Percentiles rank a stretch among this genome's conserved stretches.
Evolutionary conservation across 2,797 vertebrate species (phyloP).

Genomic region (Sarcophilus harrisii): DNA sequence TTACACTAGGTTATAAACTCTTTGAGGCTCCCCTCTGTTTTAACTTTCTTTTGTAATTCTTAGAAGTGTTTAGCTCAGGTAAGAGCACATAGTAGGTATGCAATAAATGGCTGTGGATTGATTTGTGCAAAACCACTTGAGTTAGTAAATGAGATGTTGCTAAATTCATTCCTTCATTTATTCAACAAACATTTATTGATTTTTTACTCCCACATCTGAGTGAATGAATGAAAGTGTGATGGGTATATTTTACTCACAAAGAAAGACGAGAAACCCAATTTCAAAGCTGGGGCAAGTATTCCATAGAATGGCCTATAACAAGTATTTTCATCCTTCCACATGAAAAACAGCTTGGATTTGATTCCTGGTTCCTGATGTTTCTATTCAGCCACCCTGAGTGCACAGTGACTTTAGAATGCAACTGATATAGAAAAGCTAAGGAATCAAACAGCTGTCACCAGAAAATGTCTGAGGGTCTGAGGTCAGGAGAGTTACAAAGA

Average conservation of each 20-base stretch:
- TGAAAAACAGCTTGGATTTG: constrained; percentile 12
- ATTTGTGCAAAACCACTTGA: not conserved
- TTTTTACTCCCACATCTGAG: not conserved
- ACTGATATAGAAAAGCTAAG: not conserved
- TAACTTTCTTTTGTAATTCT: not conserved
- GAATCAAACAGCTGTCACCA: constrained; percentile 73
- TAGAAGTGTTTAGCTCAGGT: not conserved
- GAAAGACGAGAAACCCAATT: not conserved
- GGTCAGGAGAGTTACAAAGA: constrained; percentile 63
- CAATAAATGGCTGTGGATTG: not conserved
- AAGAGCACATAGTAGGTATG: not conserved
- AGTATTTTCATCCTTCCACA: not conserved
- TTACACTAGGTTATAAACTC: not conserved
- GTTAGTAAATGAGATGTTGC: not conserved
- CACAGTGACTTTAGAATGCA: not conserved
- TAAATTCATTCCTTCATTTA: too few relatives aligned
- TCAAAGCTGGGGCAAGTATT: not conserved
- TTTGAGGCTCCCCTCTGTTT: not conserved
- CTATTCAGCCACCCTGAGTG: constrained; percentile 2
- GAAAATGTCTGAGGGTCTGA: constrained; percentile 51
- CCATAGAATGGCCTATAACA: not conserved
- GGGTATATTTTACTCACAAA: not conserved
- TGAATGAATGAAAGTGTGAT: not conserved
- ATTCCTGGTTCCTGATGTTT: not conserved
- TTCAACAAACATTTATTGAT: not conserved